A percentile compares a stretch with the other conserved stretches of the same genome.
phyloP scores from a whole-genome alignment of 2,113 vertebrate genomes.

The Myiopsitta monachus region DNA sequence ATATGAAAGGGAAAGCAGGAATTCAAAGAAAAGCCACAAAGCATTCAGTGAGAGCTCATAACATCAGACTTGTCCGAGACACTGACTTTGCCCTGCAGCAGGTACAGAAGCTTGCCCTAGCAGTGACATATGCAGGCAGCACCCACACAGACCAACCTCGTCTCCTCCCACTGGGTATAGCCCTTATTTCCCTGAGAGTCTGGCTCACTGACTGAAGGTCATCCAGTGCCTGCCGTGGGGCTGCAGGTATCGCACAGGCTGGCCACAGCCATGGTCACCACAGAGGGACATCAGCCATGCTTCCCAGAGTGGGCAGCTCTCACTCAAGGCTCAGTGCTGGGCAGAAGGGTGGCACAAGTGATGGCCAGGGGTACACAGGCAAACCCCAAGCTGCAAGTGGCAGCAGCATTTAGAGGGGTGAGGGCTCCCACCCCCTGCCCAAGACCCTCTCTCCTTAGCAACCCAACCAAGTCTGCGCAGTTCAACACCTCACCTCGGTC shows the following conservation, averaged over 20 bases:
- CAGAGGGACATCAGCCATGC: not conserved
- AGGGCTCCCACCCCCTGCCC: not conserved
- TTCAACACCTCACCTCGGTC: not conserved
- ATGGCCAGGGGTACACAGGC: not conserved
- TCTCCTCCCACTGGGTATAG: not conserved
- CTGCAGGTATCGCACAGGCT: not conserved
- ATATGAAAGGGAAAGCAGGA: not conserved
- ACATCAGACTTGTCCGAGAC: not conserved
- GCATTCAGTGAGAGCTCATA: not conserved
- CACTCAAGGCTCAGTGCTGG: too few species aligned
- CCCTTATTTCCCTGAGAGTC: not conserved
- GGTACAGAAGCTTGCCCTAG: not conserved
- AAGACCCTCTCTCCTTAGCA: not conserved
- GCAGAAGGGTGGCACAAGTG: not conserved
- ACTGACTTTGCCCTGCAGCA: not conserved
- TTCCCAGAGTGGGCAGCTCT: not conserved
- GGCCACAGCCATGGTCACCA: not conserved
- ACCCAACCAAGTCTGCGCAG: not conserved
- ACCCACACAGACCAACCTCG: not conserved
- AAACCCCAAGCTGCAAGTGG: not conserved
- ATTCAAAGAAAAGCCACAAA: not conserved
- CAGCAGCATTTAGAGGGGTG: not conserved
- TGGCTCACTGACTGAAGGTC: not conserved
- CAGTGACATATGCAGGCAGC: not conserved
- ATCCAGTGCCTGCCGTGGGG: fast-evolving